Percentiles rank a stretch among this genome's conserved stretches.
Evolutionary conservation across 2,113 vertebrate genomes (phyloP).

Genomic region (Grantiella picta): DNA sequence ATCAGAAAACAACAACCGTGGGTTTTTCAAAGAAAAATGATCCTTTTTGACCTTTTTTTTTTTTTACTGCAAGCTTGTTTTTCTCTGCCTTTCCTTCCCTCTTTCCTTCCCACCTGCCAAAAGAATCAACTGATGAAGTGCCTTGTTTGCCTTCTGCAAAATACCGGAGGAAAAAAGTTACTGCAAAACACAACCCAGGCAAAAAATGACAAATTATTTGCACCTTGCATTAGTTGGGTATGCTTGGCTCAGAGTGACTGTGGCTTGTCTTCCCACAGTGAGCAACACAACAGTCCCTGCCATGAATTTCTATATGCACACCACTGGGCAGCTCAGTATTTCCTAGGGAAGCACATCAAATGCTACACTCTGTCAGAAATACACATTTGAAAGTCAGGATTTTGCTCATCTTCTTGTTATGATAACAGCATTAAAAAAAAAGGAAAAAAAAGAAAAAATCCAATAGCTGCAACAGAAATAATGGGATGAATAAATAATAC

Average conservation of each 20-base stretch:
- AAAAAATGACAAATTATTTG: slow-evolving; percentile 1
- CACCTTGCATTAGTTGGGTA: not conserved
- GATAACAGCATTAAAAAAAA: not conserved
- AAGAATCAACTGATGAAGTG: slow-evolving; percentile 24
- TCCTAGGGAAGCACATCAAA: not conserved
- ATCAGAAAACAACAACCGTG: not conserved
- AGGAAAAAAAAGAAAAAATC: not conserved
- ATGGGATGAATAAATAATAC: slow-evolving; percentile 24
- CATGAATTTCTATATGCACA: not conserved
- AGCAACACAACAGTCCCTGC: not conserved
- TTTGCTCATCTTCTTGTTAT: not conserved
- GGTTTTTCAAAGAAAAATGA: slow-evolving; percentile 24
- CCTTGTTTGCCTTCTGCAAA: not conserved
- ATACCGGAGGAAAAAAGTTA: slow-evolving; percentile 17
- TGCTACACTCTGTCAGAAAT: not conserved
- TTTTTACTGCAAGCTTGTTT: not conserved
- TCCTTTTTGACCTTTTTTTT: slow-evolving; percentile 27
- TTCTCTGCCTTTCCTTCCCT: slow-evolving; percentile 12
- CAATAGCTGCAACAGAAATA: not conserved
- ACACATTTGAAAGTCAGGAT: not conserved
- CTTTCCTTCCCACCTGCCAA: slow-evolving; percentile 31
- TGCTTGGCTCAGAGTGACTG: not conserved
- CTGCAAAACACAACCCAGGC: not conserved
- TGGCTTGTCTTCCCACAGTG: not conserved
- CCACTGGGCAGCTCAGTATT: not conserved